Base-by-base conservation (phyloP, 2,797 vertebrate genomes). In the Coranthus polyacanthus region DNA sequence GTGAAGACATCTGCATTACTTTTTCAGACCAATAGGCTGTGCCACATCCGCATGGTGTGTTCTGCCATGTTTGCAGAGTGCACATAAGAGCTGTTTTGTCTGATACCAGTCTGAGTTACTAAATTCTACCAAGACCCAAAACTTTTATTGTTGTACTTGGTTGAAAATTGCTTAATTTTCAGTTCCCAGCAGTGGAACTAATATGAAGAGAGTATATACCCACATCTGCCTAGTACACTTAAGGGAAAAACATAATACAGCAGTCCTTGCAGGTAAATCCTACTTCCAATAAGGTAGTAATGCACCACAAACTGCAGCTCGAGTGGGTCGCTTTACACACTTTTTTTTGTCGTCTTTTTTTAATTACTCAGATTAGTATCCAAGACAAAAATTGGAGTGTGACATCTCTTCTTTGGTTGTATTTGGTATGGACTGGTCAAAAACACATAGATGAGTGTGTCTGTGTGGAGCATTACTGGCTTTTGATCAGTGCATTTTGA, bases 21-120 rank as follows among this genome's bases (percentile, higher is more conserved):
- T n/a, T 44, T 12, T 41, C 26, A 22, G 29, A 42, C 46, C 13
- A 38, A 49, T 21, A 4, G 6, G 10, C 45, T 64, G 7, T 50
- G 52, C 29, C 24, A 4, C 34, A 54, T 51, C 53, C 78, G 79
- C 61, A 77, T 22, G 64, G 18, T 65, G 16, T 80, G 56, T 38
- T 52, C 41, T 42, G 16, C 22, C 63, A 26, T 66, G 22, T 66
- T 68, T 67, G 60, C 41, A 47, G n/a, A 57, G 41, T 56, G 55
- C 47, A 70, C 50, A 18, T 29, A 32, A 32, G 29, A 32, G 29
- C 29, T 32, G 20, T 73, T 57, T 51, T 55, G 26, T 74, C 44
- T 36, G 22, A 68, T 67, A 52, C 22, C 3, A 20, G 44, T 69
- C 43, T 43, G 43, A 58, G 56, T 65, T 21, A 57, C 20, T 61